These are phyloP conservation scores for Elgaria multicarinata DNA, from an alignment of 2,113 vertebrate genomes.

Conservation along the genomic window DNA sequence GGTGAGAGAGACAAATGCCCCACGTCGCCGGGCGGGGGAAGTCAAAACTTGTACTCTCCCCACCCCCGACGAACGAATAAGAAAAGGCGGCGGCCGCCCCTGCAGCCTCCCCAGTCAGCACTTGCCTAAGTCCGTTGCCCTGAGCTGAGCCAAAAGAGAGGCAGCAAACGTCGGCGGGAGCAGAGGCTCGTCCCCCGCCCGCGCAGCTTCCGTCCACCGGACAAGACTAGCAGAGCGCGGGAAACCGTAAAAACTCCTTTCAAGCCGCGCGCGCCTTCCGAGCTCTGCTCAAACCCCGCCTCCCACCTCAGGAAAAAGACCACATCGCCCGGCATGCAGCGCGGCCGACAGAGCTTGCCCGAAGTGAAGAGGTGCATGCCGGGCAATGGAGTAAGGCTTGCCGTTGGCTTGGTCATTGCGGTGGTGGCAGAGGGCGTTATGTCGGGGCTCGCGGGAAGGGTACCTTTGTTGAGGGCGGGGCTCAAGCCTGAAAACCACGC, in stretches of 20 bases:
- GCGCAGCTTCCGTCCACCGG: accelerated
- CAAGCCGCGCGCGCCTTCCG: constrained; percentile 60
- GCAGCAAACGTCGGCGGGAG: no score
- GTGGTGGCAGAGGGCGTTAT: no score
- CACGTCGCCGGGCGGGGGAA: no score
- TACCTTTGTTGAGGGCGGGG: no score
- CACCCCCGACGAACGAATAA: background rate
- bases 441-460: no score
- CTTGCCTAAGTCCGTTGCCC: background rate
- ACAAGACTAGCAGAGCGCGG: accelerated
- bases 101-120: background rate
- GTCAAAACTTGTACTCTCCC: background rate
- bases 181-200: background rate
- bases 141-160: accelerated
- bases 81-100: background rate
- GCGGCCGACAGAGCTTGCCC: background rate
- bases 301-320: background rate
- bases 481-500: no score
- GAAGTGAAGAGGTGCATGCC: accelerated
- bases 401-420: no score
- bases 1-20: no score
- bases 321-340: constrained; percentile 22
- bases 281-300: background rate
- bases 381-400: background rate
- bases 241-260: background rate